A percentile compares a stretch with the other conserved stretches of the same genome.
Conservation (phyloP, 2,888 invertebrate genomes). For the Cerceris rybyensis region DNA sequence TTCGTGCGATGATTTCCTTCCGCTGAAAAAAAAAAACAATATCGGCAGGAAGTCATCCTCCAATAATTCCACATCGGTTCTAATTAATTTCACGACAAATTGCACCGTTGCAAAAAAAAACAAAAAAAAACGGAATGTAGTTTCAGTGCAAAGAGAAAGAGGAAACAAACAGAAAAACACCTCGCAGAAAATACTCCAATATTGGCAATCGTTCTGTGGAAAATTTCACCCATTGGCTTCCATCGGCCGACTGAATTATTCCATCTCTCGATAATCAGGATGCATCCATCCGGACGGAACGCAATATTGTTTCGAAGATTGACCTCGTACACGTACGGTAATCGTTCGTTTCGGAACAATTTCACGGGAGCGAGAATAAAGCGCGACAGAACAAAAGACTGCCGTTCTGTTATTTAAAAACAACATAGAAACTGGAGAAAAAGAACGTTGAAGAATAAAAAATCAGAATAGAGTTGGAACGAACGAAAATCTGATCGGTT, state of each 20-base stretch:
- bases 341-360: constrained; percentile 39
- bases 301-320: constrained; percentile 49
- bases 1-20: too few species aligned
- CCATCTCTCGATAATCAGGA: constrained; percentile 57
- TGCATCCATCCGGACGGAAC: constrained; percentile 41
- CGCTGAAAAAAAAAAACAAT: too few species aligned
- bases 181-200: constrained; percentile 2
- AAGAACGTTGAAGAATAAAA: not conserved
- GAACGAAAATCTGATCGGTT: too few species aligned
- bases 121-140: too few species aligned
- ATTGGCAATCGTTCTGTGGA: constrained; percentile 29
- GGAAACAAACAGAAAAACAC: not conserved
- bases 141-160: too few species aligned
- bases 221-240: constrained; percentile 32
- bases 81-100: too few species aligned
- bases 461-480: too few species aligned
- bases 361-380: constrained; percentile 28
- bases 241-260: constrained; percentile 55
- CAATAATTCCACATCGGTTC: too few species aligned
- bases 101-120: too few species aligned
- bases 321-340: constrained; percentile 11
- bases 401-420: constrained; percentile 4
- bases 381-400: constrained; percentile 22
- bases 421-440: not conserved
- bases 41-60: too few species aligned